Conservation (phyloP, 2,888 invertebrate species). For the Sphaerophoria taeniata region DNA sequence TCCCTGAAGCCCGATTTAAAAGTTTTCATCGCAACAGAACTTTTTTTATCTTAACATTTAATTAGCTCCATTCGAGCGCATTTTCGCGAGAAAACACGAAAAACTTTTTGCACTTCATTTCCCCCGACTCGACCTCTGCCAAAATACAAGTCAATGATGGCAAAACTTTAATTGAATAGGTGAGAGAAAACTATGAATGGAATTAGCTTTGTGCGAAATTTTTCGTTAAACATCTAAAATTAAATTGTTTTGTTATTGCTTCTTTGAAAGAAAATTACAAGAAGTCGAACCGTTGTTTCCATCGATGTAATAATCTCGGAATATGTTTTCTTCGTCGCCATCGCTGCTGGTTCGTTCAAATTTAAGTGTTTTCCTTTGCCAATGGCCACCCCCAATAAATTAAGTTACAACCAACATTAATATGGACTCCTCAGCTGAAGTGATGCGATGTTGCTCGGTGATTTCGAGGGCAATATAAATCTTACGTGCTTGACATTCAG, state of each 20-base stretch:
- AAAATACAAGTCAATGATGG: conserved; percentile 40
- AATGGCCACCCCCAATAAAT: conserved; percentile 50
- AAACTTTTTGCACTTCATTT: conserved; percentile 69
- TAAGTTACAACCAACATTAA: conserved; percentile 67
- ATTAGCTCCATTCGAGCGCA: conserved; percentile 70
- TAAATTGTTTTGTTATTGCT: conserved; percentile 59
- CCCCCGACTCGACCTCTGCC: background rate
- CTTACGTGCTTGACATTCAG: conserved; percentile 52
- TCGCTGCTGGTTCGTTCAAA: background rate
- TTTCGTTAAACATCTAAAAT: conserved; percentile 12
- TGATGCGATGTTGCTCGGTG: conserved; percentile 15
- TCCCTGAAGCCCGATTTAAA: conserved; percentile 32
- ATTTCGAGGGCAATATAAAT: conserved; percentile 14
- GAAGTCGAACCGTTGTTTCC: background rate
- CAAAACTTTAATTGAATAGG: conserved; percentile 72
- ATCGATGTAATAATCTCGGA: conserved; percentile 31
- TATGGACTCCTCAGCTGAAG: conserved; percentile 28
- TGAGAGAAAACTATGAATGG: conserved; percentile 53
- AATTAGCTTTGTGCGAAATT: conserved; percentile 27
- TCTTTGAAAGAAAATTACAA: conserved; percentile 14
- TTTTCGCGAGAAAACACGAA: conserved; percentile 62
- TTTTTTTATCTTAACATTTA: conserved; percentile 72
- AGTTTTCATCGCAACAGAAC: conserved; percentile 27
- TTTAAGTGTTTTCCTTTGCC: conserved; percentile 33
- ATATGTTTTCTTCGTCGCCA: conserved; percentile 42